Evolutionary conservation across 2,888 invertebrate species (phyloP), one percentile per base, ranked within the genome.

Genomic region (Quadriops clusia): DNA sequence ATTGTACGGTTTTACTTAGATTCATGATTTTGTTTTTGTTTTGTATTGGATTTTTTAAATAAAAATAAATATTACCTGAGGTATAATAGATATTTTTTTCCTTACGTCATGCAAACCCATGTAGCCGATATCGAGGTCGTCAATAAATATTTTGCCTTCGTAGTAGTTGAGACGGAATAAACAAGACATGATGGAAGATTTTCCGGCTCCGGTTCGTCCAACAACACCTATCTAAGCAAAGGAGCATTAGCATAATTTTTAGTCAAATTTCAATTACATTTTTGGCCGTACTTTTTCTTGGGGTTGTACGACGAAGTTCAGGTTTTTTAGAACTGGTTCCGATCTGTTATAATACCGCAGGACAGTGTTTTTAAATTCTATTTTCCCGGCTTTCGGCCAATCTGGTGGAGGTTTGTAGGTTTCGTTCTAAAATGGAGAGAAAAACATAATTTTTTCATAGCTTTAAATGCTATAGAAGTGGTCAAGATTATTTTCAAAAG

Each of bases 361-460:
- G 27, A 50, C 64, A 2, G 77, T 64, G 27, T 70, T 60, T 35
- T 67, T 58, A 45, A 79, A 77, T 29, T 64, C 61, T 9, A 81
- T 60, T 42, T 57, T 61, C 5, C 79, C 80, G 20, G 67, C 50
- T 4, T 60, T 49, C 0, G 80, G 80, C 81, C 81, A 81, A 1
- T 58, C 56, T 1, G 60, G 49, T 0, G 68, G 65, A 16, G 73
- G 70, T 17, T 65, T 57, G n/a, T n/a, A n/a, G n/a, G n/a, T n/a
- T n/a, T n/a, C n/a, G n/a, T n/a, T n/a, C n/a, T n/a, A n/a, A n/a
- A n/a, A n/a, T n/a, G n/a, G n/a, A n/a, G n/a, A n/a, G n/a, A n/a
- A n/a, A n/a, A n/a, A n/a, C n/a, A n/a, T n/a, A n/a, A n/a, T n/a
- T n/a, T n/a, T n/a, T n/a, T n/a, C n/a, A n/a, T n/a, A n/a, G n/a